These are phyloP conservation scores for Erebia epiphron DNA, from an alignment of 2,888 invertebrate species.

Conservation along the genomic window DNA sequence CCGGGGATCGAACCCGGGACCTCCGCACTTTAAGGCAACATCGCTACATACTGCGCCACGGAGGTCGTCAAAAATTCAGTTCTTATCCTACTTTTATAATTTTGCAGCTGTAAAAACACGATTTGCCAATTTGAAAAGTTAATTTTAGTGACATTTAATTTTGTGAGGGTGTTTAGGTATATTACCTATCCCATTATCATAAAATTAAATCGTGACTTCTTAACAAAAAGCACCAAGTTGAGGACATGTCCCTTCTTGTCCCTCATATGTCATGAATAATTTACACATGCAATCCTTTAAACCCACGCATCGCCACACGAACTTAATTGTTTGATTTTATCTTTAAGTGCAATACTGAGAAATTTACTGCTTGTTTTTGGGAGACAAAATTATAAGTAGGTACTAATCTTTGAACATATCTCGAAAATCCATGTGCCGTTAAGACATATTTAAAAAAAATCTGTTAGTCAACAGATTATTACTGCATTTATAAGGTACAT, in stretches of 20 bases:
- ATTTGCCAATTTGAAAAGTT: neutral
- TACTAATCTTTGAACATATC: slow-evolving; percentile 8
- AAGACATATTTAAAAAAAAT: too few species aligned
- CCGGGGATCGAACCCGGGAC: too few species aligned
- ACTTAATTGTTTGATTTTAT: slow-evolving; percentile 36
- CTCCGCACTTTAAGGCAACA: too few species aligned
- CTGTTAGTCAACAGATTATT: too few species aligned
- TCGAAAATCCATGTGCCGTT: neutral
- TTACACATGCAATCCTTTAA: slow-evolving; percentile 25
- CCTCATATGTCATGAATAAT: slow-evolving; percentile 30
- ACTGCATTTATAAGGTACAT: too few species aligned
- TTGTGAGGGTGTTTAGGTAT: neutral
- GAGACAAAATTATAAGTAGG: slow-evolving; percentile 22
- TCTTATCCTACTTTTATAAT: neutral
- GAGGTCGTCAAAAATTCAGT: too few species aligned
- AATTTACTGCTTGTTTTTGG: slow-evolving; percentile 29
- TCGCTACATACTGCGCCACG: too few species aligned
- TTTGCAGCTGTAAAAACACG: neutral
- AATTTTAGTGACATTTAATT: neutral
- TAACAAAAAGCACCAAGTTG: slow-evolving; percentile 14
- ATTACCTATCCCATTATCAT: neutral
- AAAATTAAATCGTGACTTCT: slow-evolving; percentile 16
- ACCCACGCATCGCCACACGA: slow-evolving; percentile 33
- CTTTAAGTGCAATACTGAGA: slow-evolving; percentile 36
- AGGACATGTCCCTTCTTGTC: slow-evolving; percentile 16